Evolutionary conservation across 2,888 invertebrate genomes (phyloP).

Genomic region (Eupithecia abbreviata): DNA sequence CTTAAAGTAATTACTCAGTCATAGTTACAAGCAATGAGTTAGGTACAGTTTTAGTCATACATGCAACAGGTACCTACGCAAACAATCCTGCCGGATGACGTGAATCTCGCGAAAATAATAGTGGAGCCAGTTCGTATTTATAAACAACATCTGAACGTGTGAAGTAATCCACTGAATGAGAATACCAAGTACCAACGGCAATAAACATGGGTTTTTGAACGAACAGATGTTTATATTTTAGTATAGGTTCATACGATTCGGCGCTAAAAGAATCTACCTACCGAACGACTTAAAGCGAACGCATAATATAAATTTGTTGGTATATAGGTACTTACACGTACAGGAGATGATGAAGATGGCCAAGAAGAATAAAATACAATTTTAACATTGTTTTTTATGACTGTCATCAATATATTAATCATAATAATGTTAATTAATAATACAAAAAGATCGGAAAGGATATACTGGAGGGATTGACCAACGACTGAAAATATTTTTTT

Average conservation of each 20-base stretch:
- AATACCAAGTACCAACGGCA: constrained; percentile 34
- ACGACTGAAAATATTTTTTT: not conserved
- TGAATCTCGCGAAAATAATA: constrained; percentile 74
- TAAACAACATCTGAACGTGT: constrained; percentile 64
- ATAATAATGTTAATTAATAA: not conserved
- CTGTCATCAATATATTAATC: not conserved
- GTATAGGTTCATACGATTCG: not conserved
- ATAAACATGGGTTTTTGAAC: constrained; percentile 44
- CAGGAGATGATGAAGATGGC: not conserved
- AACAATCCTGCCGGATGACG: constrained; percentile 73
- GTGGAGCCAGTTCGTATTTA: constrained; percentile 61
- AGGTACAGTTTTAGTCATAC: constrained; percentile 70
- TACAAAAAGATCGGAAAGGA: not conserved
- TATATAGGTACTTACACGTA: not conserved
- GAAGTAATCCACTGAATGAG: constrained; percentile 58
- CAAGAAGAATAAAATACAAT: not conserved
- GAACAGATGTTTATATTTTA: constrained; percentile 39
- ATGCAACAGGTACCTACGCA: constrained; percentile 59
- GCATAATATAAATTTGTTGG: not conserved
- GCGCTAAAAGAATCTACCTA: not conserved
- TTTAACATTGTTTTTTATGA: not conserved
- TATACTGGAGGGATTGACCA: not conserved
- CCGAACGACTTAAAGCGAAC: not conserved
- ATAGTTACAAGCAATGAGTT: constrained; percentile 55
- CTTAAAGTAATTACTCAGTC: constrained; percentile 64